Evolutionary conservation across 2,797 vertebrate species (phyloP), one percentile per base, ranked within the genome.

Genomic region (Alosa sapidissima): DNA sequence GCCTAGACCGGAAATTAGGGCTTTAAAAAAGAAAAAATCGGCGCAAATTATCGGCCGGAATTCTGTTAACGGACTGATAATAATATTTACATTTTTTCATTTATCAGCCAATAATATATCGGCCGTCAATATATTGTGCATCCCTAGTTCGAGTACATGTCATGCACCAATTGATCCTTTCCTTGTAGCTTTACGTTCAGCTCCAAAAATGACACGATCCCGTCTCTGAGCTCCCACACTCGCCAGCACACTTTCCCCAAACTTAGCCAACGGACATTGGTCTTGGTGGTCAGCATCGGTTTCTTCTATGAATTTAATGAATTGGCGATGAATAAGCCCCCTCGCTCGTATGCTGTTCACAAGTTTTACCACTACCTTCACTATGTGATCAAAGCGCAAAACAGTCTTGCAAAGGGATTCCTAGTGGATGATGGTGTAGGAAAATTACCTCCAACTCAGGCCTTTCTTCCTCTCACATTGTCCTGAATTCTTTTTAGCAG

Each of bases 261-360:
- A 65, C 24, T 28, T 65, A 65, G 33, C 62, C 62, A 65, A 24
- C 28, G 62, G 24, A 65, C 28, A 65, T 8, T 1, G 13, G 62
- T 33, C 62, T 2, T 33, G 10, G 13, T 68, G 62, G 36, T 68
- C 62, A 1, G 85, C 49, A 9, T 85, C 58, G 24, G 51, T 89
- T 87, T 89, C 87, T 11, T 89, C 86, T 0, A 88, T 82, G 2
- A 91, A 86, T 10, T 0, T 36, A 85, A 88, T 86, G 3, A 89
- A 86, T 51, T 87, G 87, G 87, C 36, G 45, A 16, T 88, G 87
- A 28, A 3, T 82, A 2, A 81, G 84, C 78, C 54, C 85, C 49
- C 47, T 65, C 24, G 81, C 81, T 2, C 24, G 11, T 19, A 89
- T 88, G 3, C 84, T 87, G 49, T 87, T 88, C 0, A 88, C n/a